A percentile compares a stretch with the other conserved stretches of the same genome.
Evolutionary conservation across 2,113 vertebrate genomes (phyloP).

Genomic region (Trematomus loennbergii): DNA sequence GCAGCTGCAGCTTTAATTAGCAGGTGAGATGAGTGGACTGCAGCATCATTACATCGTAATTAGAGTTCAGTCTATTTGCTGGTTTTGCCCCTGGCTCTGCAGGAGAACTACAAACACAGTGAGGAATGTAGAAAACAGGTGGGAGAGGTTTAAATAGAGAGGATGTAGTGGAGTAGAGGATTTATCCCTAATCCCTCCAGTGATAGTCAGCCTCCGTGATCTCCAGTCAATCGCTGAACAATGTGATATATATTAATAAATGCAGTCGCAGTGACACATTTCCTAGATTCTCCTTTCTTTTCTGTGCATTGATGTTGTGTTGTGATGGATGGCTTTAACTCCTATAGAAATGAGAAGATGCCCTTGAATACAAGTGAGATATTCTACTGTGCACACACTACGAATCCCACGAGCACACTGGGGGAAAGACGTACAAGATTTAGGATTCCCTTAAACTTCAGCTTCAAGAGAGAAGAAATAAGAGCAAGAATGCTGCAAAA

Average conservation of each 20-base stretch:
- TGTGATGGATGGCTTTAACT: conserved; percentile 55
- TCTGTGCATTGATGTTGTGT: conserved; percentile 28
- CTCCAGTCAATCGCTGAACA: conserved; percentile 55
- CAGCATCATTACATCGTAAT: conserved; percentile 64
- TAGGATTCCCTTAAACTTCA: background rate
- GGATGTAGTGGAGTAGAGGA: conserved; percentile 45
- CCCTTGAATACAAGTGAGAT: conserved; percentile 2
- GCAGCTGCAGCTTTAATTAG: conserved; percentile 66
- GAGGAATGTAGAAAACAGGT: conserved; percentile 28
- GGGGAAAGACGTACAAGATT: background rate
- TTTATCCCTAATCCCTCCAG: conserved; percentile 57
- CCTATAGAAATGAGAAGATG: conserved; percentile 20
- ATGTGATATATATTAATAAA: conserved; percentile 47
- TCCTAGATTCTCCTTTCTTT: conserved; percentile 22
- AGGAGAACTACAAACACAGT: background rate
- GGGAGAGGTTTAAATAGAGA: conserved; percentile 45
- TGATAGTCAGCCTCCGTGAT: conserved; percentile 58
- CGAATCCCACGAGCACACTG: background rate
- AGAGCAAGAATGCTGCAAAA: background rate
- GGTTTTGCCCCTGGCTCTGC: conserved; percentile 32
- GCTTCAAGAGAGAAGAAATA: conserved; percentile 1
- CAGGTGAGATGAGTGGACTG: conserved; percentile 68
- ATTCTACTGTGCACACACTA: conserved; percentile 2
- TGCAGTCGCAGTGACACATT: conserved; percentile 20
- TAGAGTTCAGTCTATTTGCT: conserved; percentile 59